Base-by-base conservation (phyloP, 2,113 vertebrate genomes). In the Accipiter virgatus region DNA sequence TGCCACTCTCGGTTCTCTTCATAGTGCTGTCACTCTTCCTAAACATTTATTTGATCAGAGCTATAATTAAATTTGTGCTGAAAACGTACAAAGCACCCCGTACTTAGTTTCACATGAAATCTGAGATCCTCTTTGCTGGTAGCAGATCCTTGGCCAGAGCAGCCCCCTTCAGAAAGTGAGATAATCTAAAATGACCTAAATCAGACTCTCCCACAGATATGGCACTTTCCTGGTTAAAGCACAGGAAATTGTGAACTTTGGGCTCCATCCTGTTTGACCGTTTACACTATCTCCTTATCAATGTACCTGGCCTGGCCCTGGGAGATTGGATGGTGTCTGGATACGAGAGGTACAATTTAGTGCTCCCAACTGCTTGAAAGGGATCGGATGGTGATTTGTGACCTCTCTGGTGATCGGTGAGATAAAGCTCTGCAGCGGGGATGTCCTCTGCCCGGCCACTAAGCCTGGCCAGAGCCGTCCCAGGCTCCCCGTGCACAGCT, bases 241-340 rank as follows among this genome's bases (percentile, higher is more conserved):
- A 86, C 93, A 97, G 95, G 96, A 97, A 97, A 75, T 20, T 9
- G 87, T 86, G 87, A 86, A 48, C 42, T 68, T 94, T 47, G 92
- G 93, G 62, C 93, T 96, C 74, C 63, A 72, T 96, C 96, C 88
- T 95, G 80, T 90, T 85, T 63, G 59, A 50, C 72, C 81, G 29
- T 90, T 97, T 80, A 63, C 36, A 5, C 65, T 92, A 61, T 90
- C 86, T 97, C 85, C 87, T 94, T 82, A 92, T 94, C 94, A 75
- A 61, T 0, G 52, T 96, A 92, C 95, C 82, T 96, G 90, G 94
- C 81, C 87, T 88, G 95, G 92, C 43, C 53, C 67, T 61, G 72
- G 75, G 45, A 95, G 90, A 72, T n/a, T 56, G 89, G 71, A 15
- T 61, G 47, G 38, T 56, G 92, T 88, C 93, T 96, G 96, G 95